phyloP scores from a whole-genome alignment of 37 sponge, comb jelly and placozoan genomes.

The Beroe ovata region DNA sequence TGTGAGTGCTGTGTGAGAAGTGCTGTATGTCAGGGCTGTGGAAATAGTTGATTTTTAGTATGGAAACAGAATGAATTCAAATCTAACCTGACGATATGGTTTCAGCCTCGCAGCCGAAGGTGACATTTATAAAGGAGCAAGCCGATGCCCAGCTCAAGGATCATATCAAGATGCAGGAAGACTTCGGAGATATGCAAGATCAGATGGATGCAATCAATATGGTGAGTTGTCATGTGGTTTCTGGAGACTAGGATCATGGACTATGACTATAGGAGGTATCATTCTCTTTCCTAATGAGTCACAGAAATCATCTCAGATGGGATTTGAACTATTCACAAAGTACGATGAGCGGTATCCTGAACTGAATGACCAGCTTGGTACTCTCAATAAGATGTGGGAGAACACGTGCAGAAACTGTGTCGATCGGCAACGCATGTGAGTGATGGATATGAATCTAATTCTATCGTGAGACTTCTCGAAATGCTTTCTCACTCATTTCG shows the following conservation, averaged over 20 bases:
- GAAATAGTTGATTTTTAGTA: no score
- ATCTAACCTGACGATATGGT: background rate
- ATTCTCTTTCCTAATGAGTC: background rate
- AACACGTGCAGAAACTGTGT: slow-evolving; percentile 63
- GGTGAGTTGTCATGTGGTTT: no score
- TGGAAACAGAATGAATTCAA: background rate
- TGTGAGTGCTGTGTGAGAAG: no score
- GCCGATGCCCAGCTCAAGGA: slow-evolving; percentile 12
- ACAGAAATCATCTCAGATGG: slow-evolving; percentile 15
- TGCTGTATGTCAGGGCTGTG: no score
- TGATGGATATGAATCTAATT: no score
- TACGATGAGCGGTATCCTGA: slow-evolving; percentile 55
- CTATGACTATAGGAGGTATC: background rate
- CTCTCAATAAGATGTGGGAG: slow-evolving; percentile 60
- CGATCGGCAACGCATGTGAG: slow-evolving; percentile 33
- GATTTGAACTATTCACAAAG: slow-evolving; percentile 53
- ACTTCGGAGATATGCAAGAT: slow-evolving; percentile 18
- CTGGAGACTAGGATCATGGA: no score
- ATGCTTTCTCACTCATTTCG: no score
- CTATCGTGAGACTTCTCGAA: no score
- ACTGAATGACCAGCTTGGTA: slow-evolving; percentile 28
- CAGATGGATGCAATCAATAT: slow-evolving; percentile 19
- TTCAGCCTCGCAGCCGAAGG: slow-evolving; percentile 34
- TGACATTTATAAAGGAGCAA: slow-evolving; percentile 19
- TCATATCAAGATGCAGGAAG: slow-evolving; percentile 32